Evolutionary conservation across 2,888 invertebrate species (phyloP).

Genomic region (Callyntrura sp.): DNA sequence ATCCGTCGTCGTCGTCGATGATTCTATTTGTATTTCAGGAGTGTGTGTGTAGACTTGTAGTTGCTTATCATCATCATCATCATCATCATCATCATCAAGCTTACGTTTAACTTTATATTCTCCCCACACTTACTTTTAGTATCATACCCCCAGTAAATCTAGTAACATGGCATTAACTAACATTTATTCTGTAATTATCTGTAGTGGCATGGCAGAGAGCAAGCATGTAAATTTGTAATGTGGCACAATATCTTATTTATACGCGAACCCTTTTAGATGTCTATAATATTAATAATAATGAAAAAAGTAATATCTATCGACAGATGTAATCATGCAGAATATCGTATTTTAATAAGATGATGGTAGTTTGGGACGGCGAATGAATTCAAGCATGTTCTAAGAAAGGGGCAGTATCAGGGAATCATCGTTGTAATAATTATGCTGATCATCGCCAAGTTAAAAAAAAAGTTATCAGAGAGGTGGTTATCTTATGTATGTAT

Average conservation of each 20-base stretch:
- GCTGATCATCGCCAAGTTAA: too few relatives aligned
- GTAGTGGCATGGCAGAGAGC: not conserved
- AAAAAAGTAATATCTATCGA: conserved; percentile 15
- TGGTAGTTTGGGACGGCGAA: not conserved
- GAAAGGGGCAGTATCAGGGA: conserved; percentile 25
- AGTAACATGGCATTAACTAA: conserved; percentile 16
- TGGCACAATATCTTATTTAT: not conserved
- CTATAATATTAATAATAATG: not conserved
- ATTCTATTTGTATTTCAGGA: not conserved
- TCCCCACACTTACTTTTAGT: conserved; percentile 3
- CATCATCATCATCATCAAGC: not conserved
- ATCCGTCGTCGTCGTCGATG: conserved; percentile 5
- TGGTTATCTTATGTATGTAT: too few relatives aligned
- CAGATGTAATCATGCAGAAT: conserved; percentile 11
- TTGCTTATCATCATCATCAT: not conserved
- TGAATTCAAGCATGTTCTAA: not conserved
- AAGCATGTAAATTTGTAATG: not conserved
- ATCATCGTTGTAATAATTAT: not conserved
- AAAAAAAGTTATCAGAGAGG: not conserved
- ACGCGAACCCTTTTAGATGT: not conserved
- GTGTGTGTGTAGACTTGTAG: not conserved
- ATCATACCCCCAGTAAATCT: not conserved
- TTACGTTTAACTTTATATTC: not conserved
- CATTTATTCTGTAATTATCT: not conserved
- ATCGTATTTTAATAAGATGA: not conserved